phyloP scores from a whole-genome alignment of 2,888 invertebrate genomes.

The Himalopsyche anomala region DNA sequence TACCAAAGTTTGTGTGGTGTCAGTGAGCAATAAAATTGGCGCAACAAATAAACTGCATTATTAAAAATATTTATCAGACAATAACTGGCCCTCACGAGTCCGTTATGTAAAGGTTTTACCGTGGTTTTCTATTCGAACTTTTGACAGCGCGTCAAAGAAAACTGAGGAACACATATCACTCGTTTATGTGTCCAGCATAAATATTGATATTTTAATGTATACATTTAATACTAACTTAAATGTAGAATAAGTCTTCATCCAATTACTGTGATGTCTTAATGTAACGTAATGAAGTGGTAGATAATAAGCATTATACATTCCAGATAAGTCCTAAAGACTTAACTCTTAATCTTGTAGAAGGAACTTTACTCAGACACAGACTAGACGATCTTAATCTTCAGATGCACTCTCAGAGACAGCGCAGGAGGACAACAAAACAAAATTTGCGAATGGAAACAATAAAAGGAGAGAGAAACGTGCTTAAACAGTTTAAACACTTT shows the following conservation, averaged over 20 bases:
- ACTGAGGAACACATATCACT: too few species aligned
- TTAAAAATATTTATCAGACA: too few species aligned
- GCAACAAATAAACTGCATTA: too few species aligned
- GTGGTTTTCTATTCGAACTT: too few species aligned
- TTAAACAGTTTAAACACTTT: not conserved
- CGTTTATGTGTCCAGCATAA: too few species aligned
- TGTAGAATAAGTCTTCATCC: not conserved
- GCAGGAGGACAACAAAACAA: not conserved
- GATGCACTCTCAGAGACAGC: conserved; percentile 34
- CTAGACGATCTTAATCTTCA: conserved; percentile 26
- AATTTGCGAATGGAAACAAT: conserved; percentile 20
- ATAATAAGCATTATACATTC: conserved; percentile 1
- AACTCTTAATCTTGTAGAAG: conserved; percentile 3
- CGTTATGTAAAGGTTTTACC: too few species aligned
- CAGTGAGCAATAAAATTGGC: too few species aligned
- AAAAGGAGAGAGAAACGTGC: not conserved
- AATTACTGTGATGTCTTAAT: not conserved
- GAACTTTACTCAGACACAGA: not conserved
- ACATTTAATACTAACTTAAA: too few species aligned
- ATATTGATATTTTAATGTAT: too few species aligned
- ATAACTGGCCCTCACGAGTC: too few species aligned
- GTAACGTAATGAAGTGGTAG: conserved; percentile 5
- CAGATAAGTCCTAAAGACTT: conserved; percentile 14
- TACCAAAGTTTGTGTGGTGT: too few species aligned
- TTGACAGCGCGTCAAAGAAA: too few species aligned